Evolutionary conservation across 2,113 vertebrate species (phyloP), one percentile per base, ranked within the genome.

Genomic region (Cichladusa arquata): DNA sequence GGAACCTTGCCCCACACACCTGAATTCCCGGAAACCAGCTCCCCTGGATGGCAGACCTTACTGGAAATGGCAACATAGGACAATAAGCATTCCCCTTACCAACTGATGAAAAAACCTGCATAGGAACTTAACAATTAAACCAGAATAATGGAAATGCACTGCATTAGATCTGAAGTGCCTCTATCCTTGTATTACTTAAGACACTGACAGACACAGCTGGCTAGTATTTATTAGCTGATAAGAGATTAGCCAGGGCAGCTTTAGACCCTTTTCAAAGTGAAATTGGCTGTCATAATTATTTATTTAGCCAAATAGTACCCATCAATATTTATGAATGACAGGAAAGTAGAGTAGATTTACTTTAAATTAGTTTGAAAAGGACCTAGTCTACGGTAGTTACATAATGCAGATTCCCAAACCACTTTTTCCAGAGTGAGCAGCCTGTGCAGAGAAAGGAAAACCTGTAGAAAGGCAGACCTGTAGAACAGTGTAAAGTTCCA

Each of bases 261-360:
- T 90, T 51, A 81, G 67, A 81, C 48, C 22, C 8, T 70, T 93
- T 93, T 64, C 53, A 51, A 74, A 70, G 66, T n/a, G 20, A 92
- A 89, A 91, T 34, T 77, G 36, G 65, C 85, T 57, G 31, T 61
- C 20, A 24, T 57, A 65, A 84, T 95, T 76, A 92, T 45, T 91
- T 89, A 91, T 85, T 93, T 91, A 91, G 26, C 38, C 34, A 85
- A 72, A 93, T 45, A 79, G 29, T 38, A 77, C 1, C 50, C 38
- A 95, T 84, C 62, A 89, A 81, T 93, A 84, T 92, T 93, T 82
- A 91, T 69, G 54, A 90, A 57, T 80, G 70, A 72, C 78, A 86
- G 73, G 54, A 85, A 95, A 66, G 58, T n/a, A 93, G 79, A 28
- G 26, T 8, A 82, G 42, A 47, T 42, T 80, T 70, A 50, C 50